These are phyloP conservation scores for Nothoprocta perdicaria DNA, from an alignment of 2,113 vertebrate genomes.

Conservation along the genomic window DNA sequence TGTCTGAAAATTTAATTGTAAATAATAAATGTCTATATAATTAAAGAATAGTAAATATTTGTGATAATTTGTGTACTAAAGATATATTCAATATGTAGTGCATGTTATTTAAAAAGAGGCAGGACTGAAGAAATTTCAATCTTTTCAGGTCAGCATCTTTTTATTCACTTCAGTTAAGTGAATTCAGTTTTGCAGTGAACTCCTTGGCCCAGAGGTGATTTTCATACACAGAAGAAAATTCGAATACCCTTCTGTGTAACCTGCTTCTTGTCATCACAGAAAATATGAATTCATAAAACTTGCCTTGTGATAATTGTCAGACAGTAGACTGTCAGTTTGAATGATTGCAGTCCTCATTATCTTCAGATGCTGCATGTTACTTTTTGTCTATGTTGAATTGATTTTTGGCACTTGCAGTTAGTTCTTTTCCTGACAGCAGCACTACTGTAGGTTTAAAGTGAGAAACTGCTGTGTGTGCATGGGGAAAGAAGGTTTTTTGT, in stretches of 20 bases:
- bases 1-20: not conserved
- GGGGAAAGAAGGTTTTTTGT: slow-evolving; percentile 46
- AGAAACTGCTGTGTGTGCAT: slow-evolving; percentile 55
- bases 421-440: slow-evolving; percentile 65
- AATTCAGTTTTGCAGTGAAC: slow-evolving; percentile 28
- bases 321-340: slow-evolving; percentile 72
- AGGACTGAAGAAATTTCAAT: slow-evolving; percentile 13
- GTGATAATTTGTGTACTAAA: not conserved
- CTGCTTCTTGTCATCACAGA: slow-evolving; percentile 49
- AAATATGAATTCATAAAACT: slow-evolving; percentile 66
- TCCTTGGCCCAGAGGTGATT: slow-evolving; percentile 33
- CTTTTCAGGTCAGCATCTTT: slow-evolving; percentile 19
- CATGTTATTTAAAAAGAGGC: not conserved
- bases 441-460: slow-evolving; percentile 62
- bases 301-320: slow-evolving; percentile 70
- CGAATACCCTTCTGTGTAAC: slow-evolving; percentile 56
- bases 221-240: slow-evolving; percentile 39
- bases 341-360: slow-evolving; percentile 76
- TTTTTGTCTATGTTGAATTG: slow-evolving; percentile 73
- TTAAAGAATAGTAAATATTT: not conserved
- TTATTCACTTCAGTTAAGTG: slow-evolving; percentile 6
- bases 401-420: slow-evolving; percentile 68
- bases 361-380: slow-evolving; percentile 57
- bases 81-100: not conserved
- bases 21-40: not conserved